Base-by-base conservation (phyloP, 2,113 vertebrate species). In the Phainopepla nitens region DNA sequence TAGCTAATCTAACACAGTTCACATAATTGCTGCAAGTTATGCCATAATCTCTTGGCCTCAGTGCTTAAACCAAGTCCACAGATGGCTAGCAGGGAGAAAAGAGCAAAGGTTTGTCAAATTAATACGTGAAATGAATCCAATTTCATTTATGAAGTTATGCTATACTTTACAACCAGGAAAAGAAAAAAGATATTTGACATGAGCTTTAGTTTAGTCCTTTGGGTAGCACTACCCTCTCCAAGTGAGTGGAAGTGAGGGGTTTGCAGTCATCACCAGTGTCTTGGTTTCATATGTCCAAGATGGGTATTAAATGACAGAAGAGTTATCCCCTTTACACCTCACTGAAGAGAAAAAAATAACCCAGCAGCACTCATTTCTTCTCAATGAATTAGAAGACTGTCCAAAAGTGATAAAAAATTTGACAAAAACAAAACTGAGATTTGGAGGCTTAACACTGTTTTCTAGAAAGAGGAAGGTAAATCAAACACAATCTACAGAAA, bases 221-320 rank as follows among this genome's bases (percentile, higher is more conserved):
- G 47, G 10, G 44, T 56, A 77, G 39, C 20, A 29, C 0, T 54
- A 54, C 29, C 70, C 61, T n/a, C 39, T 69, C n/a, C 31, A 44
- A 39, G 8, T 10, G 6, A 73, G 12, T 3, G 7, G 36, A 78
- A 19, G 35, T 0, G 0, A 85, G 25, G 4, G 20, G 14, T 4
- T 21, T 56, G 62, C 3, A 57, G 31, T 42, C 36, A 87, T 27
- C 39, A 49, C 9, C 13, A 3, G 5, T 36, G 9, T 16, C 36
- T 54, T 4, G 1, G 36, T 68, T 84, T 84, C 78, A 24, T 44
- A 24, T 3, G 1, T 61, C 29, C 58, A 86, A 73, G 58, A 15
- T 8, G 29, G 25, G 8, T 61, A 85, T 25, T 50, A 79, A 68
- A 65, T 8, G 33, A 16, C 28, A 78, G 44, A 89, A 25, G 10